Percentiles rank a stretch among this genome's conserved stretches.
Conservation (phyloP, 2,113 vertebrate genomes). For the Genyomyrus donnyi region DNA sequence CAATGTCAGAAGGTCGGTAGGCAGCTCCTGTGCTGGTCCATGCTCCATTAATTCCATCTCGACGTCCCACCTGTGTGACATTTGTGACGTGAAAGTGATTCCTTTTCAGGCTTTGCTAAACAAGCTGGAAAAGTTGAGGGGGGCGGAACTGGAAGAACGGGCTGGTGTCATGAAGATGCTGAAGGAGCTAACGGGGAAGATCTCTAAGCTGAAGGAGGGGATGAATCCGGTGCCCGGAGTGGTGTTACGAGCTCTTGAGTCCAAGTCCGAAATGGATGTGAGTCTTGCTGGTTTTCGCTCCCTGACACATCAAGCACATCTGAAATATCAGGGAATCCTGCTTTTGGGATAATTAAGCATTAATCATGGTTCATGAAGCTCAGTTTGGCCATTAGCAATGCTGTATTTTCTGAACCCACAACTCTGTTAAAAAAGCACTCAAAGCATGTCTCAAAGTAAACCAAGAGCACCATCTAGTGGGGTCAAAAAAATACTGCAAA, state of each 20-base stretch:
- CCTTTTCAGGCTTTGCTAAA: constrained; percentile 80
- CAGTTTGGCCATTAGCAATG: no score
- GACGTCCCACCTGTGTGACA: background rate
- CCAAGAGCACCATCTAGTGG: no score
- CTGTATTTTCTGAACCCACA: no score
- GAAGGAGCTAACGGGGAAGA: constrained; percentile 88
- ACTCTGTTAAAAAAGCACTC: no score
- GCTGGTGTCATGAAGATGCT: constrained; percentile 93
- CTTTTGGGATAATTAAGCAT: background rate
- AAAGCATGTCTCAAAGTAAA: no score
- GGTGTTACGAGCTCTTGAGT: constrained; percentile 48
- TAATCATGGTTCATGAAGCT: no score
- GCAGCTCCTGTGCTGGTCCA: background rate
- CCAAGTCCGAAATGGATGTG: constrained; percentile 89
- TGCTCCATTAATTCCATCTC: background rate
- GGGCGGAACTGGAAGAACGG: constrained; percentile 91
- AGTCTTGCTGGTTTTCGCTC: constrained; percentile 19
- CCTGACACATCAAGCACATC: background rate
- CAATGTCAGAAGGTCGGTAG: constrained; percentile 87
- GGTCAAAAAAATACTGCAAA: no score
- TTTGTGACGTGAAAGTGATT: background rate
- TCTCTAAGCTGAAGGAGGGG: constrained; percentile 87
- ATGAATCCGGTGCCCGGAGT: constrained; percentile 64
- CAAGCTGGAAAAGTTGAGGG: constrained; percentile 86
- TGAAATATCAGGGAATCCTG: background rate